Conservation (phyloP, 2,113 vertebrate genomes). For the Amazona vittata region DNA sequence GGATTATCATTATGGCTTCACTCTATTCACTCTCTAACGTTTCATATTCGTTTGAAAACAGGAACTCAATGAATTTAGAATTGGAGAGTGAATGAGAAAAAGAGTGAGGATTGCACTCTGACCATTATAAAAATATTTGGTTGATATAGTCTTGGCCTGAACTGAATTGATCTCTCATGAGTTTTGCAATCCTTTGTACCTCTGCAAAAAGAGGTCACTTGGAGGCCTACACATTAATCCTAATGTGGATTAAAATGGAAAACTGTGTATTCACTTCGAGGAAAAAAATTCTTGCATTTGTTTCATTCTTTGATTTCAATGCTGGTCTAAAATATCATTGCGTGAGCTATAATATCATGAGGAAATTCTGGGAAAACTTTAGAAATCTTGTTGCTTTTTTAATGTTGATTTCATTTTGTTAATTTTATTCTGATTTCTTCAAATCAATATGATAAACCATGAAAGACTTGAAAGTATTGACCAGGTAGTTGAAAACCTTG, state of each 20-base stretch:
- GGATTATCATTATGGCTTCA: not conserved
- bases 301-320: not conserved
- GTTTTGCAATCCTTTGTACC: not conserved
- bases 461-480: not conserved
- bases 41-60: not conserved
- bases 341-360: not conserved
- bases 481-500: not conserved
- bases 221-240: not conserved
- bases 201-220: not conserved
- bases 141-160: not conserved
- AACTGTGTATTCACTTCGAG: fast-evolving
- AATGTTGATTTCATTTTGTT: not conserved
- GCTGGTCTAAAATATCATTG: fast-evolving
- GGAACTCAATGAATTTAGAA: not conserved
- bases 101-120: not conserved
- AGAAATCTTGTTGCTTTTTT: not conserved
- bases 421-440: not conserved
- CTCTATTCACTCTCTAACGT: not conserved
- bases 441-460: not conserved
- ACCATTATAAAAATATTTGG: not conserved
- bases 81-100: not conserved
- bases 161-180: not conserved
- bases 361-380: not conserved
- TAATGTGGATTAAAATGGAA: not conserved
- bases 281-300: not conserved